Conservation (phyloP, 1,140 invertebrate genomes). For the Anoplolepis gracilipes region DNA sequence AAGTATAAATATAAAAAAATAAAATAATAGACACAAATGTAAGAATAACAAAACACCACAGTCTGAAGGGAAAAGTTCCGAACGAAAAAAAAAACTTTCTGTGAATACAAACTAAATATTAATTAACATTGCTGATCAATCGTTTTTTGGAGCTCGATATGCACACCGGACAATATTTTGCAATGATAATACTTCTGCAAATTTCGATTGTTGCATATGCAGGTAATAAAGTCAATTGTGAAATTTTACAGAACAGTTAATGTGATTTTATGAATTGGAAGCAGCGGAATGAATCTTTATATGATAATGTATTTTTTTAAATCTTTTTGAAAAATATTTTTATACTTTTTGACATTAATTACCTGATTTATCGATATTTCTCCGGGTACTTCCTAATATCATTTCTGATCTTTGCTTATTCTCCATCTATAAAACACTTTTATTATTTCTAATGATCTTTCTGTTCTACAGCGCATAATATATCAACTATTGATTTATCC, state of each 20-base stretch:
- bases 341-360: no score
- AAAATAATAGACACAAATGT: background rate
- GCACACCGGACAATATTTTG: background rate
- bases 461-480: slow-evolving; percentile 58
- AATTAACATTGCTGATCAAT: background rate
- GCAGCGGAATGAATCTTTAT: background rate
- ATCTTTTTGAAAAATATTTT: background rate
- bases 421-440: background rate
- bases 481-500: slow-evolving; percentile 79
- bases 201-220: background rate
- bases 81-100: background rate
- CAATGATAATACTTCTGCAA: background rate
- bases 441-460: background rate
- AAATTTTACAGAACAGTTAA: background rate
- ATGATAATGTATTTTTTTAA: background rate
- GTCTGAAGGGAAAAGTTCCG: background rate
- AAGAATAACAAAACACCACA: background rate
- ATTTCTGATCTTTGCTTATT: background rate
- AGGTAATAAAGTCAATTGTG: slow-evolving; percentile 7
- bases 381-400: background rate
- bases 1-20: background rate
- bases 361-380: no score
- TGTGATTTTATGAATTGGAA: background rate
- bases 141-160: background rate
- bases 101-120: background rate